Evolutionary conservation across 1,140 invertebrate species (phyloP).

Genomic region (Geopemphigus sp.): DNA sequence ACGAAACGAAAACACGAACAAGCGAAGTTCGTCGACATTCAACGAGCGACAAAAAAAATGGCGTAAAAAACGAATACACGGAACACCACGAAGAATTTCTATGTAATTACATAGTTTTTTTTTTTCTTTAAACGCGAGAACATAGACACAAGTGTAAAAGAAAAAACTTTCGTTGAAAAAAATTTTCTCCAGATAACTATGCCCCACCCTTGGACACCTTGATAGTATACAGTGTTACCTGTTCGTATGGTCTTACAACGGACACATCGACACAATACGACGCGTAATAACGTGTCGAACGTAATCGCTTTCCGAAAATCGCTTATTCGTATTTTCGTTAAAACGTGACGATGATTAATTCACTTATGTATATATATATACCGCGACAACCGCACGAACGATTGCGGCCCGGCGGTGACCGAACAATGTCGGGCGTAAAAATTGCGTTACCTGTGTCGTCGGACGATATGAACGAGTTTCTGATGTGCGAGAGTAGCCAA

Average conservation of each 20-base stretch:
- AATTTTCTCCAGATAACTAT: slow-evolving; percentile 49
- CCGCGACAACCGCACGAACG: no score
- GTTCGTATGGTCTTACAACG: not conserved
- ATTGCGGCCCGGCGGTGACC: no score
- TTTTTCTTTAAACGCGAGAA: slow-evolving; percentile 38
- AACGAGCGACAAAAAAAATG: not conserved
- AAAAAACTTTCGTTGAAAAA: slow-evolving; percentile 49
- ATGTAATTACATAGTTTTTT: not conserved
- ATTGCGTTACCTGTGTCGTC: slow-evolving; percentile 77
- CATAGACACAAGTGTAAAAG: no score
- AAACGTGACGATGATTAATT: no score
- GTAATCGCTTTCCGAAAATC: no score
- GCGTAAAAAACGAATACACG: slow-evolving; percentile 11
- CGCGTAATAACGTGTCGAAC: no score
- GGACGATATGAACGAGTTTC: slow-evolving; percentile 91
- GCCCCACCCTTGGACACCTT: slow-evolving; percentile 47
- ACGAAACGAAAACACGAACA: no score
- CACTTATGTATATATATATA: no score
- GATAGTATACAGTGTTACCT: slow-evolving; percentile 47
- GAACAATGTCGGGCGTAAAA: no score
- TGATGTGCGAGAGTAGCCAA: slow-evolving; percentile 87
- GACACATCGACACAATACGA: not conserved
- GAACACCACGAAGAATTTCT: slow-evolving; percentile 22
- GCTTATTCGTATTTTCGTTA: no score
- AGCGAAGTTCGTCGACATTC: not conserved